A percentile compares a stretch with the other conserved stretches of the same genome.
These are phyloP conservation scores for Martes flavigula DNA, from an alignment of 2,797 vertebrate genomes.

Conservation along the genomic window DNA sequence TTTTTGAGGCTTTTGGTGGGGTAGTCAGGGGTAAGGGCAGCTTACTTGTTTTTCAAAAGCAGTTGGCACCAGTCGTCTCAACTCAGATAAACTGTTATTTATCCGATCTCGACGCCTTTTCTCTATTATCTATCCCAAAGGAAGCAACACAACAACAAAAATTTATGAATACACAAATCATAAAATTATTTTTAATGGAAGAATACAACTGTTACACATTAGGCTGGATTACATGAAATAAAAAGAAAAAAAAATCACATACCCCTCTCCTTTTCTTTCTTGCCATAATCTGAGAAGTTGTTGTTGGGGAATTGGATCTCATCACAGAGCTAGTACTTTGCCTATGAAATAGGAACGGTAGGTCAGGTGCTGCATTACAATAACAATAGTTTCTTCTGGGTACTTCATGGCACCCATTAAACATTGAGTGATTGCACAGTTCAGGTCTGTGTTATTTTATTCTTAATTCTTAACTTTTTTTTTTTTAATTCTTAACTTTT, in stretches of 20 bases:
- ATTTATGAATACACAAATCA: conserved; percentile 67
- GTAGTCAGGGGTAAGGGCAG: background rate
- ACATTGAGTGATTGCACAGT: background rate
- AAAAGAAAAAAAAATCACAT: conserved; percentile 59
- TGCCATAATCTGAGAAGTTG: conserved; percentile 93
- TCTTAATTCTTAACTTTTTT: conserved; percentile 45
- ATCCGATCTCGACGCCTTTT: conserved; percentile 97
- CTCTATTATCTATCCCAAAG: conserved; percentile 92
- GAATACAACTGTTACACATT: conserved; percentile 58
- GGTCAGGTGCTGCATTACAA: conserved; percentile 77
- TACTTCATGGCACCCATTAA: background rate
- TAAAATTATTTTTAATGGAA: conserved; percentile 54
- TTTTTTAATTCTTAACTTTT: background rate
- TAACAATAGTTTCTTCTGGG: conserved; percentile 37
- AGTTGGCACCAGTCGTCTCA: conserved; percentile 94
- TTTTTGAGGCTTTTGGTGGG: conserved; percentile 41
- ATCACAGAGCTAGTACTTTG: conserved; percentile 88
- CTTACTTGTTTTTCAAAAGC: conserved; percentile 97
- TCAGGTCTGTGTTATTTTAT: background rate
- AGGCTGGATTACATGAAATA: conserved; percentile 38
- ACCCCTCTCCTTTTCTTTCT: conserved; percentile 97
- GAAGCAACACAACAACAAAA: conserved; percentile 69
- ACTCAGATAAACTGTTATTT: conserved; percentile 95
- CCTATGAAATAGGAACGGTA: conserved; percentile 82
- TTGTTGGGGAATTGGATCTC: conserved; percentile 91